These are phyloP conservation scores for Drosophila funebris DNA, from an alignment of 1,140 invertebrate species.

Conservation along the genomic window DNA sequence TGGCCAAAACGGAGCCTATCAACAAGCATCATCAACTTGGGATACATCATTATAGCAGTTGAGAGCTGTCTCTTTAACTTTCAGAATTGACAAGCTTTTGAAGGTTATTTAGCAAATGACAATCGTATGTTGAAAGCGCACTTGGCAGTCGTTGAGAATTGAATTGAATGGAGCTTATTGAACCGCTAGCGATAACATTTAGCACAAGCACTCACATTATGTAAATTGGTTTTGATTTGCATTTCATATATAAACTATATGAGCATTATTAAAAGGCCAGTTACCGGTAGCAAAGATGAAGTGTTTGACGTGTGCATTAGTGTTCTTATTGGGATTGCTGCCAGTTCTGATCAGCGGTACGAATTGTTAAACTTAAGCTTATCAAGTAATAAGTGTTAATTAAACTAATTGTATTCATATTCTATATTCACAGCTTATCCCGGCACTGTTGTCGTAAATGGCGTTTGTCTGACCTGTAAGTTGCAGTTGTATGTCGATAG, in stretches of 20 bases:
- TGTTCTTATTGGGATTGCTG: conserved; percentile 52
- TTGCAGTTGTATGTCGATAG: background rate
- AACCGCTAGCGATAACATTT: conserved; percentile 36
- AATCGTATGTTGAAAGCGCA: background rate
- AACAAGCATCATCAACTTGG: background rate
- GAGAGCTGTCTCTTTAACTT: background rate
- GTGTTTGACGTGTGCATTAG: conserved; percentile 53
- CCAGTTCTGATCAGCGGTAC: conserved; percentile 57
- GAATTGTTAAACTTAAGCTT: background rate
- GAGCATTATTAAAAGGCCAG: conserved; percentile 10
- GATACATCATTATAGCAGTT: background rate
- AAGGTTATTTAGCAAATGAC: background rate
- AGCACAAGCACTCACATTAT: conserved; percentile 33
- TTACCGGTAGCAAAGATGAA: conserved; percentile 47
- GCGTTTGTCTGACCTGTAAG: conserved; percentile 66
- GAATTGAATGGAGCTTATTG: conserved; percentile 5
- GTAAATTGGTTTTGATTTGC: conserved; percentile 53
- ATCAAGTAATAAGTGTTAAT: conserved; percentile 17
- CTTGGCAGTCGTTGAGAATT: background rate
- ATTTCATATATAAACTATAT: conserved; percentile 50
- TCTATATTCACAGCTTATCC: conserved; percentile 49
- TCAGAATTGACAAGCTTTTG: too few relatives aligned
- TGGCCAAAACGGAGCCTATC: background rate
- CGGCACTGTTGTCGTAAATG: conserved; percentile 62
- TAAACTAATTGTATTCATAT: background rate